Evolutionary conservation across 1,140 invertebrate species (phyloP).

Genomic region (Ptiloglossa arizonensis): DNA sequence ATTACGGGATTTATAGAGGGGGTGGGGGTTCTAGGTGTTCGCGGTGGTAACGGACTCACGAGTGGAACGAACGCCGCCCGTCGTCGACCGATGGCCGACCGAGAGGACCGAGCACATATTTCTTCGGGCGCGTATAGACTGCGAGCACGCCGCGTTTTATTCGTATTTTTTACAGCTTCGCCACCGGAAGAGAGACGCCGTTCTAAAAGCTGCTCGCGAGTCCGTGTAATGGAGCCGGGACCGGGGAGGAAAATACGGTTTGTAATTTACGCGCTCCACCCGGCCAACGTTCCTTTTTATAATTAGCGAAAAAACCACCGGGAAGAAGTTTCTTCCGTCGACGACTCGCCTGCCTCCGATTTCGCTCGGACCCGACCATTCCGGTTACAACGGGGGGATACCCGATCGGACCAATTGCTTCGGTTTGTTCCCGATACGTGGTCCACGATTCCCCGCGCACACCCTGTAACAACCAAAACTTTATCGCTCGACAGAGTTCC

Average conservation of each 20-base stretch:
- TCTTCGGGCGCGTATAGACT: not conserved
- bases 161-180: constrained; percentile 1
- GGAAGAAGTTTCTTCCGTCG: not conserved
- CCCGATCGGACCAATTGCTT: not conserved
- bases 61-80: constrained; percentile 37
- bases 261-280: not conserved
- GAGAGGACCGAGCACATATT: not conserved
- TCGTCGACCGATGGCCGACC: constrained; percentile 16
- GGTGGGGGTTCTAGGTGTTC: constrained; percentile 37
- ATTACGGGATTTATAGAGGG: constrained; percentile 69
- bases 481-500: not conserved
- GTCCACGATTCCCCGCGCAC: not conserved
- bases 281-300: not conserved
- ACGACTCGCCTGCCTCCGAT: not conserved
- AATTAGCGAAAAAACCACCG: not conserved
- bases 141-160: not conserved
- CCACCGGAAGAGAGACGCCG: not conserved
- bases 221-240: not conserved
- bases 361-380: not conserved
- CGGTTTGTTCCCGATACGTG: not conserved
- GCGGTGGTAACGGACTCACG: constrained; percentile 31
- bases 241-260: not conserved
- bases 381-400: not conserved
- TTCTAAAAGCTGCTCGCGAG: not conserved
- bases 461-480: not conserved